These are phyloP conservation scores for Coelogynopora nodosa DNA, from an alignment of 2,888 invertebrate genomes.

Conservation along the genomic window DNA sequence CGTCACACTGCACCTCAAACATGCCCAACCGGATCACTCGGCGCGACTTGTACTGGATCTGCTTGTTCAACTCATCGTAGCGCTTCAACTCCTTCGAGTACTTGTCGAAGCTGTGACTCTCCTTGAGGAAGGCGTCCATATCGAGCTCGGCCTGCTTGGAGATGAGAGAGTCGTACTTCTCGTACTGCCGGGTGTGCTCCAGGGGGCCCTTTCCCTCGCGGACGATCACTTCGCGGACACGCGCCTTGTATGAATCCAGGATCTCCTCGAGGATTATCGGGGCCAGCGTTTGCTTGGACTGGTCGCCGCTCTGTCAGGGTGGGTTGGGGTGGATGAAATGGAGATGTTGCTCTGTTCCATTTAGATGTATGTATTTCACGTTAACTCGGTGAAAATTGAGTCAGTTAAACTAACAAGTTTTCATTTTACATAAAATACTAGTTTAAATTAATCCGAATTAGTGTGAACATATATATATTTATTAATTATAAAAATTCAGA, in stretches of 20 bases:
- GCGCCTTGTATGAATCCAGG: constrained; percentile 67
- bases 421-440: too few relatives aligned
- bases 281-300: constrained; percentile 61
- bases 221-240: constrained; percentile 65
- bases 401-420: too few relatives aligned
- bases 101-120: constrained; percentile 64
- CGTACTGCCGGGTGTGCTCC: constrained; percentile 64
- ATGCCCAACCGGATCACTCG: constrained; percentile 68
- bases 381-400: too few relatives aligned
- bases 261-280: constrained; percentile 74
- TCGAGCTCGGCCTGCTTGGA: constrained; percentile 64
- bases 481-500: too few relatives aligned
- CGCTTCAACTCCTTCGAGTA: constrained; percentile 63
- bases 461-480: too few relatives aligned
- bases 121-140: constrained; percentile 70
- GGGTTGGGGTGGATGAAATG: too few relatives aligned
- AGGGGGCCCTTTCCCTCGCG: constrained; percentile 58
- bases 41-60: constrained; percentile 61
- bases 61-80: constrained; percentile 63
- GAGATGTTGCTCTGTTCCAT: too few relatives aligned
- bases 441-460: too few relatives aligned
- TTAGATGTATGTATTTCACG: too few relatives aligned
- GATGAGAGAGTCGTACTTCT: constrained; percentile 67
- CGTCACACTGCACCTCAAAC: constrained; percentile 78
- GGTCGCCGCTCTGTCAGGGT: constrained; percentile 33